Evolutionary conservation across 1,140 invertebrate genomes (phyloP).

Genomic region (Drosophila ananassae): DNA sequence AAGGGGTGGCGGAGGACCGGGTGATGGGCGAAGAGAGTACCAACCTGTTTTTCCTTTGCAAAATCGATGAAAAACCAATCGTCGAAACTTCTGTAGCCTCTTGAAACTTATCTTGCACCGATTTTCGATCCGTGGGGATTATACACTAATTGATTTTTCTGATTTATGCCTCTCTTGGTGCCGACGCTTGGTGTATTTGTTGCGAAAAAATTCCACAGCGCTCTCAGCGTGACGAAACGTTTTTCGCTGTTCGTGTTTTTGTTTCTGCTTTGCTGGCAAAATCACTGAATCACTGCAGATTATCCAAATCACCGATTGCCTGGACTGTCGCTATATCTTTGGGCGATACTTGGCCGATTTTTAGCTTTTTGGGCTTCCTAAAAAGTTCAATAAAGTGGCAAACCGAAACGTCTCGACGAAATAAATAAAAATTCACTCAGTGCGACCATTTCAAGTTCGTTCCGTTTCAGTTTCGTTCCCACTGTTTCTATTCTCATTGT

Average conservation of each 20-base stretch:
- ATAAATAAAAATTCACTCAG: conserved; percentile 49
- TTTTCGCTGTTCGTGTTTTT: conserved; percentile 39
- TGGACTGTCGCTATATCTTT: conserved; percentile 6
- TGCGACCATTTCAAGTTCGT: conserved; percentile 31
- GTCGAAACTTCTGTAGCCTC: conserved; percentile 19
- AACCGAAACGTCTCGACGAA: conserved; percentile 55
- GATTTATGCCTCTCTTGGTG: conserved; percentile 2
- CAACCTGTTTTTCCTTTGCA: conserved; percentile 73
- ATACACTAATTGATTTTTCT: conserved; percentile 50
- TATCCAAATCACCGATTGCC: conserved; percentile 8
- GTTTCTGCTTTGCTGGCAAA: conserved; percentile 16
- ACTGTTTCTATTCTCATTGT: conserved; percentile 35
- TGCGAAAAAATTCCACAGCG: conserved; percentile 59
- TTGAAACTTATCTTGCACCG: conserved; percentile 29
- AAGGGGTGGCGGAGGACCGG: background rate
- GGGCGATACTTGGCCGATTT: conserved; percentile 6
- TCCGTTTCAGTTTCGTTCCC: conserved; percentile 36
- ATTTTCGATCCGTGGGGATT: conserved; percentile 19
- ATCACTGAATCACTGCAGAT: conserved; percentile 45
- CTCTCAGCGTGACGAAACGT: conserved; percentile 70
- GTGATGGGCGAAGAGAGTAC: conserved; percentile 23
- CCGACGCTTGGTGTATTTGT: conserved; percentile 27
- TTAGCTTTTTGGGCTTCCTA: background rate
- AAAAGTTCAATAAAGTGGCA: conserved; percentile 32
- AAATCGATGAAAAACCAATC: conserved; percentile 77